These are phyloP conservation scores for Scortum barcoo DNA, from an alignment of 2,113 vertebrate genomes.

Conservation along the genomic window DNA sequence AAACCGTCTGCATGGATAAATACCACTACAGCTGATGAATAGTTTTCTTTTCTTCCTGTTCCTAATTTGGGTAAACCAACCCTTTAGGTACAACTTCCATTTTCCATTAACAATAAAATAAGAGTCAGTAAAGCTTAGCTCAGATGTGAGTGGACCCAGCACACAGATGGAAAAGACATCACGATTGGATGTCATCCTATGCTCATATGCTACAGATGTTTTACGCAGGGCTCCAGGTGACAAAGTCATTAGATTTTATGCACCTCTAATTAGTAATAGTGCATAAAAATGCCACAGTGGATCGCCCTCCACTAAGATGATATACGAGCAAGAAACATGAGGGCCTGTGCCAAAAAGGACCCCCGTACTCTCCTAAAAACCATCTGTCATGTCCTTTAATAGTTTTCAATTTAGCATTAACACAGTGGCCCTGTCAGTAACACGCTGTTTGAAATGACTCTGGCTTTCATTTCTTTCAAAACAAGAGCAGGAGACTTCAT, in stretches of 20 bases:
- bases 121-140: constrained; percentile 13
- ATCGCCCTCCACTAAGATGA: constrained; percentile 31
- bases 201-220: constrained; percentile 52
- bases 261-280: constrained; percentile 54
- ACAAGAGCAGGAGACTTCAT: constrained; percentile 39
- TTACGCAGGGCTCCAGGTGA: constrained; percentile 52
- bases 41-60: background rate
- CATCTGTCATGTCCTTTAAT: constrained; percentile 57
- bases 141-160: constrained; percentile 19
- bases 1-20: background rate
- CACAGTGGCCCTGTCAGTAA: constrained; percentile 23
- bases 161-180: constrained; percentile 48
- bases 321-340: constrained; percentile 44
- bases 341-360: constrained; percentile 22
- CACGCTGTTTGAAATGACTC: constrained; percentile 33
- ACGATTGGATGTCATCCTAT: constrained; percentile 53
- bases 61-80: background rate
- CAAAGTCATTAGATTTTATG: constrained; percentile 54
- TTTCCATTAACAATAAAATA: constrained; percentile 26
- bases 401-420: constrained; percentile 46
- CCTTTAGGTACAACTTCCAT: background rate
- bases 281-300: constrained; percentile 41
- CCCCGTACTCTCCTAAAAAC: constrained; percentile 18
- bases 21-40: background rate
- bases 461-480: constrained; percentile 47